phyloP scores from a whole-genome alignment of 2,797 vertebrate species.

The Ctenopoma kingsleyae region DNA sequence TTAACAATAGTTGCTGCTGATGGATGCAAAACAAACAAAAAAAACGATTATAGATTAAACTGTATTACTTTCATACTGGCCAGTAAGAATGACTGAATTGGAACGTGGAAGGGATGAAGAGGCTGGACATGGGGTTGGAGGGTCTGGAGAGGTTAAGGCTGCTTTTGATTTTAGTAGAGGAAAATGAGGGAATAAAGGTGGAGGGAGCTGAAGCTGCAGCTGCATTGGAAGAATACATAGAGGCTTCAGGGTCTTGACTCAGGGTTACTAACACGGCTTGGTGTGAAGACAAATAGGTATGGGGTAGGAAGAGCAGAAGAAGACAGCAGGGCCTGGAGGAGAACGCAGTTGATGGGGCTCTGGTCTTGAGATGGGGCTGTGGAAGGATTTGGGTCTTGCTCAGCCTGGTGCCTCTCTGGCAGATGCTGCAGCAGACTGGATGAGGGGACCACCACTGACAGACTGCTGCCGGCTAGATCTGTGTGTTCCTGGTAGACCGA shows the following conservation, averaged over 20 bases:
- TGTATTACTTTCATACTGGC: no score
- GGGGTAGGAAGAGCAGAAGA: slow-evolving; percentile 40
- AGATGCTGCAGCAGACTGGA: slow-evolving; percentile 91
- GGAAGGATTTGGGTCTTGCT: slow-evolving; percentile 70
- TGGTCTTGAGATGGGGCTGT: slow-evolving; percentile 63
- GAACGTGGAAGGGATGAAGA: slow-evolving; percentile 27
- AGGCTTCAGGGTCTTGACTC: slow-evolving; percentile 58
- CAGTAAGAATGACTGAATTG: slow-evolving; percentile 7
- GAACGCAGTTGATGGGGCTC: slow-evolving; percentile 62
- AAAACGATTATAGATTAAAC: no score
- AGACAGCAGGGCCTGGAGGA: slow-evolving; percentile 73
- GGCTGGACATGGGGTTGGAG: slow-evolving; percentile 16
- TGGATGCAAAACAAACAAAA: background rate
- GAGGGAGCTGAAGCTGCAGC: slow-evolving; percentile 29
- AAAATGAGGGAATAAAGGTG: slow-evolving; percentile 36
- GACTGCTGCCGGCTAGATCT: slow-evolving; percentile 77
- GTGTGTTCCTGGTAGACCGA: slow-evolving; percentile 75
- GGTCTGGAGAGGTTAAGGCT: slow-evolving; percentile 24
- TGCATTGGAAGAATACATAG: slow-evolving; percentile 48
- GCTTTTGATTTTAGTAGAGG: slow-evolving; percentile 33
- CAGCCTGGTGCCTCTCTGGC: slow-evolving; percentile 82
- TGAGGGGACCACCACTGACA: slow-evolving; percentile 85
- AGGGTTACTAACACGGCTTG: slow-evolving; percentile 61
- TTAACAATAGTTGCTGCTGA: background rate
- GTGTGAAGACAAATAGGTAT: slow-evolving; percentile 61